Percentiles rank a stretch among this genome's conserved stretches.
These are phyloP conservation scores for Biston betularia DNA, from an alignment of 2,888 invertebrate genomes.

Conservation along the genomic window DNA sequence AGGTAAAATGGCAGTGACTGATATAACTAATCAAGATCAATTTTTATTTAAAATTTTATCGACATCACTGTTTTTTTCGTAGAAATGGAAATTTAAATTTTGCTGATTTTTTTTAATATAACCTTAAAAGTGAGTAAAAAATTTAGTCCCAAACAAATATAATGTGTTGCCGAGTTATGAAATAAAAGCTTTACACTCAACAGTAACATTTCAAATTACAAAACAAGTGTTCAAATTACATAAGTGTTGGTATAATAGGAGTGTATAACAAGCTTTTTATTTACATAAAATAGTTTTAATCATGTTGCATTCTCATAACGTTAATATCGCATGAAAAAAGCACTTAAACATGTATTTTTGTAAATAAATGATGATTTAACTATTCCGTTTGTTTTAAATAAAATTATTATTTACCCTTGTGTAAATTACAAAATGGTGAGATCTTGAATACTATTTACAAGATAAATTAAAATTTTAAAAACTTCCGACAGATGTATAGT, in stretches of 20 bases:
- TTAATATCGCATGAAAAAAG: constrained; percentile 59
- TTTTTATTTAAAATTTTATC: constrained; percentile 16
- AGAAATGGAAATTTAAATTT: too few relatives aligned
- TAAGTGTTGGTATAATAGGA: constrained; percentile 8
- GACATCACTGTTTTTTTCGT: neutral
- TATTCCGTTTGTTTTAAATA: constrained; percentile 46
- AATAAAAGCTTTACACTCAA: neutral
- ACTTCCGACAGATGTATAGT: too few relatives aligned
- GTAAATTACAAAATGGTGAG: constrained; percentile 53
- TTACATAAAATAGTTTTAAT: constrained; percentile 54
- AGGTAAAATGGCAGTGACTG: constrained; percentile 55
- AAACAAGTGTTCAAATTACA: neutral
- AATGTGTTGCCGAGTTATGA: neutral
- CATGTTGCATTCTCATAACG: constrained; percentile 69
- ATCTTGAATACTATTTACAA: constrained; percentile 53
- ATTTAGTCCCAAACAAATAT: neutral
- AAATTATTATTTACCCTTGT: constrained; percentile 33
- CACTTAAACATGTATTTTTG: constrained; percentile 77
- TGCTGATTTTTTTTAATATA: neutral
- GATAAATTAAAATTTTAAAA: too few relatives aligned
- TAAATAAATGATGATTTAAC: constrained; percentile 76
- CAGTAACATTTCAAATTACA: neutral
- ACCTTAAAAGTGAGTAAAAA: neutral
- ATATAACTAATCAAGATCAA: constrained; percentile 34
- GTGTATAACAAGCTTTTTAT: constrained; percentile 34